These are phyloP conservation scores for Chamaetylas fuelleborni DNA, from an alignment of 2,113 vertebrate species.

Conservation along the genomic window DNA sequence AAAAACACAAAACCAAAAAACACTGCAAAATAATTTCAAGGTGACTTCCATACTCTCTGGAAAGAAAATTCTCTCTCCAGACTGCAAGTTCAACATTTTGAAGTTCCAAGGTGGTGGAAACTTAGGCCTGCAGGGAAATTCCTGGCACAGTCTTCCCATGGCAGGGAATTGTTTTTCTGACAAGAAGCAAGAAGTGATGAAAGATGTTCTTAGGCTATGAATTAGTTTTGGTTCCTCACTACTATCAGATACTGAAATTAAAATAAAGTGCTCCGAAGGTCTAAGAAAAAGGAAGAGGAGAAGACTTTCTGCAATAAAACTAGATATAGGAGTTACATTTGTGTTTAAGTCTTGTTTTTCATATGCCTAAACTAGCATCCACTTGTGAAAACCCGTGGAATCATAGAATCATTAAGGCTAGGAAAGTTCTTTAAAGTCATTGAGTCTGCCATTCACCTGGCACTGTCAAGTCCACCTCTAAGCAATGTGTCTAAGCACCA, in stretches of 20 bases:
- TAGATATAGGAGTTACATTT: neutral
- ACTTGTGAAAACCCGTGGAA: neutral
- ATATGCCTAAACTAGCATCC: neutral
- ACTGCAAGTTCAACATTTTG: constrained; percentile 25
- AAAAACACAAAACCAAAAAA: no score
- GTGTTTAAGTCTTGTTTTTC: neutral
- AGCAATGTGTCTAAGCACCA: neutral
- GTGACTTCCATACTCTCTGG: constrained; percentile 18
- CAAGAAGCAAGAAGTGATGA: constrained; percentile 57
- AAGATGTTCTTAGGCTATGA: constrained; percentile 38
- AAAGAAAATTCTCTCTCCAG: neutral
- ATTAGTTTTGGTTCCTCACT: constrained; percentile 15
- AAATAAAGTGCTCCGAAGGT: constrained; percentile 6
- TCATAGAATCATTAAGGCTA: neutral
- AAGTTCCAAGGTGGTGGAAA: constrained; percentile 25
- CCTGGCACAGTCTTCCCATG: constrained; percentile 33
- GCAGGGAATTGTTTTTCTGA: constrained; percentile 63
- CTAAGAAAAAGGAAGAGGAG: neutral
- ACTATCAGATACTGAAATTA: neutral
- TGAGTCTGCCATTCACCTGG: neutral
- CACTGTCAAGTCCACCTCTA: neutral
- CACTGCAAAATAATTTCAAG: neutral
- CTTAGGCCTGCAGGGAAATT: constrained; percentile 50
- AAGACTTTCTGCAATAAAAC: neutral
- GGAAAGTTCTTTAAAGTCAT: neutral